Evolutionary conservation across 2,888 invertebrate genomes (phyloP).

Genomic region (Lasioglossum morio): DNA sequence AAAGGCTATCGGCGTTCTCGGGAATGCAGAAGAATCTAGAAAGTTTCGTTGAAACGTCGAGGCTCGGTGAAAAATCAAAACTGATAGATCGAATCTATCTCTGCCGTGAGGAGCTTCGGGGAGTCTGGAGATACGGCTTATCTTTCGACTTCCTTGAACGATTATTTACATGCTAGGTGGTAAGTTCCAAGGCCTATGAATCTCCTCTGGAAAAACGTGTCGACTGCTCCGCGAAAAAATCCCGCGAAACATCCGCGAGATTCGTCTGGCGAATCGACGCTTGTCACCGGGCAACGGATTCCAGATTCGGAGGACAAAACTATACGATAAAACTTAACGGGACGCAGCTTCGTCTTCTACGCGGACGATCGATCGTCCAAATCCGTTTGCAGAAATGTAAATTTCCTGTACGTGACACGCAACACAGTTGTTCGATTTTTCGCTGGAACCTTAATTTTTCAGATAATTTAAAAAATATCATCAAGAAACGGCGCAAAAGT

Average conservation of each 20-base stretch:
- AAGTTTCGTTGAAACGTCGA: background rate
- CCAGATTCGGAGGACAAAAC: background rate
- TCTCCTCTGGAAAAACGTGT: background rate
- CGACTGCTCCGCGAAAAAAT: background rate
- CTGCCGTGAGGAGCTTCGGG: background rate
- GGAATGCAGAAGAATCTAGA: conserved; percentile 19
- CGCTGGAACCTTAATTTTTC: too few relatives aligned
- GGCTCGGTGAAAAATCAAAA: background rate
- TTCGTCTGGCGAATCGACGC: background rate
- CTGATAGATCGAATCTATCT: conserved; percentile 18
- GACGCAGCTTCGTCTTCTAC: background rate
- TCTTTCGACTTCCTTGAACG: conserved; percentile 13
- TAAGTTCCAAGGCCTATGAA: background rate
- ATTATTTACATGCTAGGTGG: background rate
- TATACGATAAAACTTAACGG: background rate
- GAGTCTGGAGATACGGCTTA: background rate
- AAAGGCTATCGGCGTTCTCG: background rate
- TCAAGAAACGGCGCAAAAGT: too few relatives aligned
- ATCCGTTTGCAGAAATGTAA: background rate
- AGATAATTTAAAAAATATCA: too few relatives aligned
- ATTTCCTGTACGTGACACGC: background rate
- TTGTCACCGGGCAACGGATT: background rate
- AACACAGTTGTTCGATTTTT: too few relatives aligned
- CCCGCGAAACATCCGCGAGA: background rate
- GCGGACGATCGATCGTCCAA: background rate